Conservation (phyloP, 2,888 invertebrate species). For the Eulithis testata region DNA sequence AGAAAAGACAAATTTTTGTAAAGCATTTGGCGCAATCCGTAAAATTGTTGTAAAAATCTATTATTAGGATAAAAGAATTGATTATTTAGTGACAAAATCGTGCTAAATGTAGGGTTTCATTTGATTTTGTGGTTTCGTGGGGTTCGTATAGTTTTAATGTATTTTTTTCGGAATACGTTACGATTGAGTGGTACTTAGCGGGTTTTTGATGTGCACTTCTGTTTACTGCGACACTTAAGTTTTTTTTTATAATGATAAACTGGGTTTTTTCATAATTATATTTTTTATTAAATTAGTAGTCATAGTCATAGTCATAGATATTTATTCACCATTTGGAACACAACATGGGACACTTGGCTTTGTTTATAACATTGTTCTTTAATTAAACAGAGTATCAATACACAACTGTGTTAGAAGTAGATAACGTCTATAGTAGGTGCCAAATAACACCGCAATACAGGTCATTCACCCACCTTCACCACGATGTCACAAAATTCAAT, state of each 20-base stretch:
- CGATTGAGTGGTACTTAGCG: conserved; percentile 49
- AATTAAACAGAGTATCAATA: too few species aligned
- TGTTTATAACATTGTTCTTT: too few species aligned
- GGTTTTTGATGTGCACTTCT: conserved; percentile 49
- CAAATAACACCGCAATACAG: too few species aligned
- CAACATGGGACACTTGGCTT: too few species aligned
- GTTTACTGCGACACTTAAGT: conserved; percentile 15
- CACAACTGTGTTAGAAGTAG: too few species aligned
- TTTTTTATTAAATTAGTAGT: too few species aligned
- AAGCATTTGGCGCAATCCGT: conserved; percentile 55
- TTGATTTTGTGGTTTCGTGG: conserved; percentile 47
- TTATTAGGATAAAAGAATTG: conserved; percentile 41
- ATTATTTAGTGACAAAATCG: conserved; percentile 51
- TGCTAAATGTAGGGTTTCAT: conserved; percentile 58
- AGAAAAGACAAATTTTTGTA: conserved; percentile 42
- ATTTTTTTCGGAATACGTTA: conserved; percentile 39
- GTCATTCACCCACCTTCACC: too few species aligned
- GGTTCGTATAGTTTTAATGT: conserved; percentile 52
- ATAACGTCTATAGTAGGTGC: too few species aligned
- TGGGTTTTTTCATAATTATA: too few species aligned
- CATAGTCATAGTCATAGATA: too few species aligned
- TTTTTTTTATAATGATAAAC: background rate
- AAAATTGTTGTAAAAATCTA: conserved; percentile 54
- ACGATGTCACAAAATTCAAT: too few species aligned
- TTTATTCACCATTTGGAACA: too few species aligned